These are phyloP conservation scores for Plumapathes pennacea DNA, from an alignment of 92 coral and sea anemone species.

Conservation along the genomic window DNA sequence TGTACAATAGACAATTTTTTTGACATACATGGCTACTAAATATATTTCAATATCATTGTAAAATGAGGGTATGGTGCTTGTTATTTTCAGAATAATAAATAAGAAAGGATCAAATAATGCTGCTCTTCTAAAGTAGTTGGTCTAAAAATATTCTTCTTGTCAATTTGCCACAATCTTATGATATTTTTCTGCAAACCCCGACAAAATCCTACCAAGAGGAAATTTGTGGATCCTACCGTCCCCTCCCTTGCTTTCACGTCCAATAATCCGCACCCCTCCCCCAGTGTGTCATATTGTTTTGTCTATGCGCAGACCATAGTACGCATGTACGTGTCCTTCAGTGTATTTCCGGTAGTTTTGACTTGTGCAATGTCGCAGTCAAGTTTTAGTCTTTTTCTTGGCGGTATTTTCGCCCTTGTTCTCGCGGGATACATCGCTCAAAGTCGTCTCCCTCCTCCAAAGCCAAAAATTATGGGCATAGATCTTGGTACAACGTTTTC, in stretches of 20 bases:
- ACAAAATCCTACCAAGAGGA: not conserved
- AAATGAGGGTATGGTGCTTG: no score
- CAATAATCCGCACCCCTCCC: slow-evolving; percentile 4
- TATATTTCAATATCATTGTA: no score
- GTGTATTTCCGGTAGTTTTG: no score
- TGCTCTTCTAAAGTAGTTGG: no score
- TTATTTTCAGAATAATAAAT: no score
- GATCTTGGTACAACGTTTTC: slow-evolving; percentile 97
- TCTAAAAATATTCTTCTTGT: no score
- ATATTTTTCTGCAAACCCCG: no score
- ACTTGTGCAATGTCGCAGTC: slow-evolving; percentile 85
- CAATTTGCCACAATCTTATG: no score
- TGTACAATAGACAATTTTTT: no score
- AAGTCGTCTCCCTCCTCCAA: slow-evolving; percentile 98
- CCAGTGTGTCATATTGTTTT: not conserved
- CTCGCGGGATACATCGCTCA: slow-evolving; percentile 99
- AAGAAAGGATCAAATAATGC: no score
- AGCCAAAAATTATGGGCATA: slow-evolving; percentile 91
- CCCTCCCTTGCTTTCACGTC: not conserved
- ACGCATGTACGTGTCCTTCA: slow-evolving; percentile 92
- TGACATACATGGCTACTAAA: no score
- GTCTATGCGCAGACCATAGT: slow-evolving; percentile 67
- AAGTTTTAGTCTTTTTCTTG: slow-evolving; percentile 80
- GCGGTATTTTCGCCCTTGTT: slow-evolving; percentile 79
- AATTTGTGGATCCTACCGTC: not conserved